Evolutionary conservation across 1,140 invertebrate species (phyloP).

Genomic region (Vollenhovia emeryi): DNA sequence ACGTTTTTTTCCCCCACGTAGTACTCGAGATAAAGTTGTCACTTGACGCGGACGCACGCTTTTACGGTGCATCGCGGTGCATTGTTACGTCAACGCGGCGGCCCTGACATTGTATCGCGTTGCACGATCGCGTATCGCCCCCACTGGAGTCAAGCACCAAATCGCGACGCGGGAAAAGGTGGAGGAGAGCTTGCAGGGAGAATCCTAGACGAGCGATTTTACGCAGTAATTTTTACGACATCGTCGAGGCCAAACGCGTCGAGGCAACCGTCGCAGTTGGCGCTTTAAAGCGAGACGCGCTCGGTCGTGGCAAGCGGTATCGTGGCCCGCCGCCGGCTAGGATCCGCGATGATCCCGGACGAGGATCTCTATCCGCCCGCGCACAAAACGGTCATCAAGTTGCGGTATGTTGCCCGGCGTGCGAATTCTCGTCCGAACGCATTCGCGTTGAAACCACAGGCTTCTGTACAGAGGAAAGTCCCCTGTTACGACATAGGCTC

Average conservation of each 20-base stretch:
- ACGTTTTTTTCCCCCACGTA: background rate
- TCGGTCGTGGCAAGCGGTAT: background rate
- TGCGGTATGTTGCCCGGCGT: constrained; percentile 73
- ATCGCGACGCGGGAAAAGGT: constrained; percentile 60
- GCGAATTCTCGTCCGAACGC: background rate
- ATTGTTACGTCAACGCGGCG: constrained; percentile 52
- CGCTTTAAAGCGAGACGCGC: background rate
- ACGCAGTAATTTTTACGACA: constrained; percentile 81
- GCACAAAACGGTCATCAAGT: constrained; percentile 79
- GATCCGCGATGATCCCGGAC: constrained; percentile 71
- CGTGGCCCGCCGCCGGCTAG: background rate
- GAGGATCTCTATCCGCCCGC: constrained; percentile 78
- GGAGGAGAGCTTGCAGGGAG: constrained; percentile 64
- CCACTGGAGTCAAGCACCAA: constrained; percentile 52
- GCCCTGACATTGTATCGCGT: constrained; percentile 64
- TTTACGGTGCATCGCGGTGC: background rate
- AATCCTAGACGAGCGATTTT: constrained; percentile 65
- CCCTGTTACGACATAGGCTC: too few relatives aligned
- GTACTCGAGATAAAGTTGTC: background rate
- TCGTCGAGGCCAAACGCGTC: constrained; percentile 61
- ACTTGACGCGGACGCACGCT: too few relatives aligned
- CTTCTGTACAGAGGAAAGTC: too few relatives aligned
- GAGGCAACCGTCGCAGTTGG: constrained; percentile 33
- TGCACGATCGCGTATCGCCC: constrained; percentile 9
- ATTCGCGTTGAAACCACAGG: background rate